Base-by-base conservation (phyloP, 2,888 invertebrate genomes). In the Mayetiola destructor region DNA sequence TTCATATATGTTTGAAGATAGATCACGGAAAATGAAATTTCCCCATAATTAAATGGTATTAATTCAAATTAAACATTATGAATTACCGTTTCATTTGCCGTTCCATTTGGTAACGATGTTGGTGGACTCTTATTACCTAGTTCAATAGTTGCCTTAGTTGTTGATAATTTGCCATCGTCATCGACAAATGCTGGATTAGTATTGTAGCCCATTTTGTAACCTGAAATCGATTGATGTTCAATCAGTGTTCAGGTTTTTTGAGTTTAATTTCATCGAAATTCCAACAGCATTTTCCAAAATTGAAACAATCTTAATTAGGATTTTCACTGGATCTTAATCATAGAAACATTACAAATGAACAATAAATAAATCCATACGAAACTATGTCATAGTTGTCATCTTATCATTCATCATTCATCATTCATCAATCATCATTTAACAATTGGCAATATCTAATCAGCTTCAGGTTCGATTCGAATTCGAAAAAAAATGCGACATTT, bases 141-240 rank as follows among this genome's bases (percentile, higher is more conserved):
- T 10, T 10, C 27, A 48, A n/a, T 27, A 6, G 27, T n/a, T 27
- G 48, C 10, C 27, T 27, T 48, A 27, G 27, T 27, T n/a, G 23
- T 27, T 27, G 48, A 48, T n/a, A 27, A 48, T 27, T 48, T 48
- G 23, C 27, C 27, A 27, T 48, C 48, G 16, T 48, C 48, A 16
- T 48, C 48, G 3, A 48, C 48, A 48, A 48, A 48, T 3, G 48
- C 48, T 48, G 48, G 48, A 48, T 48, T 48, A n/a, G n/a, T n/a
- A 48, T 48, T 48, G 16, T 48, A 48, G 27, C 48, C 48, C 48
- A 48, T 48, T 40, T 23, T 40, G 40, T 5, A 21, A 21, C 12
- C 40, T n/a, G n/a, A n/a, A n/a, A n/a, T n/a, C n/a, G n/a, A n/a
- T n/a, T n/a, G n/a, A n/a, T n/a, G n/a, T n/a, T n/a, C n/a, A n/a